These are phyloP conservation scores for Thumatha senex DNA, from an alignment of 2,888 invertebrate genomes.

Conservation along the genomic window DNA sequence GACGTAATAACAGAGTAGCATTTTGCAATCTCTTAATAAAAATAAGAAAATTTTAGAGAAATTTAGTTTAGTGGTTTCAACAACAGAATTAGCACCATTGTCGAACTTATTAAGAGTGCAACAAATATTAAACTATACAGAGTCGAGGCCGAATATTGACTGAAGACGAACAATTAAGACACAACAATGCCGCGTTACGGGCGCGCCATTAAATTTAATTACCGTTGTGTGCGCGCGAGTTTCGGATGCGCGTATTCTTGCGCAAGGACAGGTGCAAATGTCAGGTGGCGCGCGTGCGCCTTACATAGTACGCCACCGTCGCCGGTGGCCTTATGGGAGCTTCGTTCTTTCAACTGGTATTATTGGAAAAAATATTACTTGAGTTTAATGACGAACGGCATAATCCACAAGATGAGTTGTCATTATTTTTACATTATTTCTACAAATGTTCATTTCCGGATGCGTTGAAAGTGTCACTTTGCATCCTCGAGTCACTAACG, in stretches of 20 bases:
- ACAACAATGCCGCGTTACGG: slow-evolving; percentile 39
- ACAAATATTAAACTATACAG: slow-evolving; percentile 3
- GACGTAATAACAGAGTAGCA: too few relatives aligned
- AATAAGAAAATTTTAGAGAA: too few relatives aligned
- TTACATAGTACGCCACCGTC: slow-evolving; percentile 12
- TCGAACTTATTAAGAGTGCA: slow-evolving; percentile 2
- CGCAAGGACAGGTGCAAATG: slow-evolving; percentile 47
- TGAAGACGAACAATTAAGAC: slow-evolving; percentile 29
- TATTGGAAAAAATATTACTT: slow-evolving; percentile 1
- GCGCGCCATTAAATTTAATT: slow-evolving; percentile 52
- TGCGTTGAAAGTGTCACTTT: too few relatives aligned
- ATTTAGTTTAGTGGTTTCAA: too few relatives aligned
- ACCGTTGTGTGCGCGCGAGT: slow-evolving; percentile 39
- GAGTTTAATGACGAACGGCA: neutral
- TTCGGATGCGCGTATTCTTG: slow-evolving; percentile 40
- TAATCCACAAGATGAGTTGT: neutral
- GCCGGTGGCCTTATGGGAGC: slow-evolving; percentile 28
- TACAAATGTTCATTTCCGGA: too few relatives aligned
- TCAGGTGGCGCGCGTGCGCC: slow-evolving; percentile 40
- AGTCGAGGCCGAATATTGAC: slow-evolving; percentile 35
- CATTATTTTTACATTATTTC: too few relatives aligned
- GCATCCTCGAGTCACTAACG: too few relatives aligned
- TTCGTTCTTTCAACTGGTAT: slow-evolving; percentile 9
- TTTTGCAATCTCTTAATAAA: too few relatives aligned
- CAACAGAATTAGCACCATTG: too few relatives aligned